Base-by-base conservation (phyloP, 1,140 invertebrate species). In the Nasonia longicornis region DNA sequence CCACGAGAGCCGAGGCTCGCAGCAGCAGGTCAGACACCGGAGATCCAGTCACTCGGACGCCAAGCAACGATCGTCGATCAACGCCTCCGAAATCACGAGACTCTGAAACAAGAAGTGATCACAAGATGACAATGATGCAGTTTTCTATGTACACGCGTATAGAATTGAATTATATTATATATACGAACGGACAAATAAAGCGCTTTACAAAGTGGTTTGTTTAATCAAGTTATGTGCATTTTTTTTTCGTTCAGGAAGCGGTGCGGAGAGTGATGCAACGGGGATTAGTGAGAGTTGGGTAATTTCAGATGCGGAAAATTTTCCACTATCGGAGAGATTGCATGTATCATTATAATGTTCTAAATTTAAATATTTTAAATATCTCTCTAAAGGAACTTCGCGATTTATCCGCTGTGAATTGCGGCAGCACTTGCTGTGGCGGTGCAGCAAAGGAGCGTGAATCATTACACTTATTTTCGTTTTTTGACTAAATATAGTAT, bases 1-100 rank as follows among this genome's bases (percentile, higher is more conserved):
- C 26, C 20, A 52, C 74, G 14, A 80, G 84, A 7, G 76, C 84
- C n/a, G 79, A 75, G 14, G 84, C 85, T 79, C 87, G n/a, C 87
- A 89, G n/a, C 87, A 90, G 63, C 91, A 91, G 77, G 86, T 85
- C 29, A 87, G 89, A 82, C 88, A 89, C 75, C 87, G 89, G 14
- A 85, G 89, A 38, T 87, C 91, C 63, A 92, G 90, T 82, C 91
- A 92, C 84, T 91, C 91, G 20, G 91, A 90, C 26, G 86, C 86
- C 16, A 91, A 91, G 85, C 76, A 89, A 77, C 89, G 89, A 80
- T 86, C 88, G 35, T 86, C 88, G 35, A 89, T 88, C 73, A 90
- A 89, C 75, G 31, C n/a, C 12, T 88, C 90, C 26, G 91, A 92
- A 81, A 87, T 91, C 11, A 92, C 91, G 31, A 86, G 91, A 83